Evolutionary conservation across 1,140 invertebrate genomes (phyloP).

Genomic region (Oedothorax gibbosus): DNA sequence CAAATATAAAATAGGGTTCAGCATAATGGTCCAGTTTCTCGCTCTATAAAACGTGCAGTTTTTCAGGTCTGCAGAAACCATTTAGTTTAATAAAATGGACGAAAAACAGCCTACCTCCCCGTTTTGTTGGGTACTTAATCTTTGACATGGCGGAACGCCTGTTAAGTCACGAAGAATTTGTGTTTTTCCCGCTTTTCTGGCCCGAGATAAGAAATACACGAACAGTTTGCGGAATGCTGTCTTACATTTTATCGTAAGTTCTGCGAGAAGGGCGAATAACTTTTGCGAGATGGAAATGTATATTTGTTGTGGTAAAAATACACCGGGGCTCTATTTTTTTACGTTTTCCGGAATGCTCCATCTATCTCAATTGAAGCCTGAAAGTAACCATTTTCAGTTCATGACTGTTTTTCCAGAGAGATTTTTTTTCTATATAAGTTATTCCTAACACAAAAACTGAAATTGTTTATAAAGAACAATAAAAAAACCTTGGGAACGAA

Average conservation of each 20-base stretch:
- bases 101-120: slow-evolving; percentile 55
- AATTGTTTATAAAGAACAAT: neutral
- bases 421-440: neutral
- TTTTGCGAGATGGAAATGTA: slow-evolving; percentile 53
- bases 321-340: slow-evolving; percentile 28
- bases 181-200: slow-evolving; percentile 42
- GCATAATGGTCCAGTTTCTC: slow-evolving; percentile 53
- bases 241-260: slow-evolving; percentile 55
- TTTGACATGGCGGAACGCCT: slow-evolving; percentile 60
- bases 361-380: slow-evolving; percentile 56
- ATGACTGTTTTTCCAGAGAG: slow-evolving; percentile 35
- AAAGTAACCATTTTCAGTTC: slow-evolving; percentile 61
- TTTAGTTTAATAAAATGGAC: slow-evolving; percentile 62
- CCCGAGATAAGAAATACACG: slow-evolving; percentile 56
- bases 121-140: slow-evolving; percentile 59
- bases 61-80: slow-evolving; percentile 61
- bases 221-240: slow-evolving; percentile 55
- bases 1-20: slow-evolving; percentile 39
- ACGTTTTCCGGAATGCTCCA: slow-evolving; percentile 18
- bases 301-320: slow-evolving; percentile 59
- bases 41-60: slow-evolving; percentile 60
- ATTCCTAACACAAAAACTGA: neutral
- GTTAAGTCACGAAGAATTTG: slow-evolving; percentile 59
- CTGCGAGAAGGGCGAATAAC: slow-evolving; percentile 8
- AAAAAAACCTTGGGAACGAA: slow-evolving; percentile 38